phyloP scores from a whole-genome alignment of 2,888 invertebrate genomes.

The Neoascia interrupta region DNA sequence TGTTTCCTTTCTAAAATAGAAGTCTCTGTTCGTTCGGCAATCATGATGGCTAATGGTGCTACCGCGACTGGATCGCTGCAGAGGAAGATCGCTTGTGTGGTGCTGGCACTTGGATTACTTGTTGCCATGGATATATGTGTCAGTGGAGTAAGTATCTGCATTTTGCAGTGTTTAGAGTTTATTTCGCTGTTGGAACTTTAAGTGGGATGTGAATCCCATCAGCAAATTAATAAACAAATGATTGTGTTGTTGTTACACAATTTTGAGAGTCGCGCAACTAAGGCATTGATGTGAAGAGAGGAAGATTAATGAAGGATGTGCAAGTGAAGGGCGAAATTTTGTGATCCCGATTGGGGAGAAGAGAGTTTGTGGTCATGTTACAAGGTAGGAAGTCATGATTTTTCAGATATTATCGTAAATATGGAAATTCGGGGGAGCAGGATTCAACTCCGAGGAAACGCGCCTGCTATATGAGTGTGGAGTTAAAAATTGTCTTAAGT shows the following conservation, averaged over 20 bases:
- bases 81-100: slow-evolving; percentile 64
- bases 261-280: slow-evolving; percentile 12
- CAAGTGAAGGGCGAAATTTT: slow-evolving; percentile 30
- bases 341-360: background rate
- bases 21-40: slow-evolving; percentile 32
- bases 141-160: slow-evolving; percentile 78
- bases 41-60: slow-evolving; percentile 45
- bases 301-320: slow-evolving; percentile 62
- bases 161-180: slow-evolving; percentile 11
- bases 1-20: slow-evolving; percentile 67
- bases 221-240: slow-evolving; percentile 47
- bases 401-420: too few species aligned
- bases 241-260: slow-evolving; percentile 54
- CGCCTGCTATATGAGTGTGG: too few species aligned
- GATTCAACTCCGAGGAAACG: too few species aligned
- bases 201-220: slow-evolving; percentile 50
- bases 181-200: slow-evolving; percentile 1
- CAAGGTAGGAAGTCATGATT: slow-evolving; percentile 20
- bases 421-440: too few species aligned
- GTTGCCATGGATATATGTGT: slow-evolving; percentile 77
- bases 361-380: background rate
- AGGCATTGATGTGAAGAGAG: slow-evolving; percentile 19
- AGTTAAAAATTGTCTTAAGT: too few species aligned
- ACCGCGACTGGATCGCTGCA: slow-evolving; percentile 46
- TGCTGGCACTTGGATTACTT: slow-evolving; percentile 74